A percentile compares a stretch with the other conserved stretches of the same genome.
Evolutionary conservation across 2,113 vertebrate genomes (phyloP).

Genomic region (Corapipo altera): DNA sequence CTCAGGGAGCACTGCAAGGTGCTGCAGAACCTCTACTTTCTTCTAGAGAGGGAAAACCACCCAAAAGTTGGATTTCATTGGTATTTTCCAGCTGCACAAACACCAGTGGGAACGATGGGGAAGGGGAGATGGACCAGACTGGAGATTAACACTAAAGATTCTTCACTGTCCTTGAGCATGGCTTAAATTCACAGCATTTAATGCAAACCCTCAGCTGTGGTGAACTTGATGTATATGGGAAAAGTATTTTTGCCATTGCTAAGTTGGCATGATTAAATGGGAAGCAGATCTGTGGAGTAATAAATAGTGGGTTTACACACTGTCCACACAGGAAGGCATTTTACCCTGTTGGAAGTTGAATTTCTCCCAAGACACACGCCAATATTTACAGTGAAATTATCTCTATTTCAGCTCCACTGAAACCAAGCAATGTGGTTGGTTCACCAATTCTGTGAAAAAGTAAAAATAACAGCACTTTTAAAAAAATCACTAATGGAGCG

Average conservation of each 20-base stretch:
- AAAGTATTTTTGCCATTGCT: neutral
- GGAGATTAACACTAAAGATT: neutral
- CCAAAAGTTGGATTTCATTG: neutral
- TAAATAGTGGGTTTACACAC: neutral
- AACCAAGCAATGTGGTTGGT: neutral
- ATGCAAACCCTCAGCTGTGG: neutral
- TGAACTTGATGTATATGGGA: neutral
- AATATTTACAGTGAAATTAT: neutral
- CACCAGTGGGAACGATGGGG: fast-evolving
- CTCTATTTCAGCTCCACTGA: neutral
- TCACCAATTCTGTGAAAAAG: neutral
- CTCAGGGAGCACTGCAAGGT: neutral
- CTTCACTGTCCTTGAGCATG: neutral
- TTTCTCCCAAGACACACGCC: neutral
- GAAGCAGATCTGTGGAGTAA: neutral
- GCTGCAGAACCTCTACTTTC: neutral
- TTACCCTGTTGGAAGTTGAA: neutral
- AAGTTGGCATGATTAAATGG: neutral
- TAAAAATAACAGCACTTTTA: neutral
- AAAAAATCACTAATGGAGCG: neutral
- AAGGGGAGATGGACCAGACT: neutral
- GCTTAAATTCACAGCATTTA: neutral
- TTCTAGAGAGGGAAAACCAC: neutral
- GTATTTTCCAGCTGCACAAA: neutral
- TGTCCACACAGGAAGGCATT: neutral